Conservation (phyloP, 2,113 vertebrate genomes). For the Triplophysa tibetana region DNA sequence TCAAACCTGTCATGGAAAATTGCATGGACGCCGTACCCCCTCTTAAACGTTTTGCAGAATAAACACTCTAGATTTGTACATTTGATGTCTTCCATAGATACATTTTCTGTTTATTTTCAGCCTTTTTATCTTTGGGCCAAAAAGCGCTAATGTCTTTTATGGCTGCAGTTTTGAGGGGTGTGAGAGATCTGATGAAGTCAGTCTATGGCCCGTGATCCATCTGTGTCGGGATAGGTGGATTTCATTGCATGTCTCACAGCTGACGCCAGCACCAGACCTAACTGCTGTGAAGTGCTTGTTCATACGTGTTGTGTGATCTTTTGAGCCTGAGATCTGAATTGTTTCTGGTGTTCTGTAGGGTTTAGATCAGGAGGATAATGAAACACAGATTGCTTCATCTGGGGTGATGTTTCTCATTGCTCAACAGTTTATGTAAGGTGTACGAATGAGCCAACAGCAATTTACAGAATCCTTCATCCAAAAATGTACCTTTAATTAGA, state of each 20-base stretch:
- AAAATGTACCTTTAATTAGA: too few relatives aligned
- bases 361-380: not conserved
- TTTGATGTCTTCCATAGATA: too few relatives aligned
- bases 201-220: constrained; percentile 75
- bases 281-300: not conserved
- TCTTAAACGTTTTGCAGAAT: too few relatives aligned
- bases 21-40: too few relatives aligned
- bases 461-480: too few relatives aligned
- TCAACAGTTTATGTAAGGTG: not conserved
- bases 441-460: too few relatives aligned
- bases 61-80: too few relatives aligned
- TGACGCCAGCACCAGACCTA: constrained; percentile 41
- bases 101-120: too few relatives aligned
- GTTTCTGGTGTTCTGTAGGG: not conserved
- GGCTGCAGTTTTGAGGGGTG: constrained; percentile 58
- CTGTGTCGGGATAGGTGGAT: constrained; percentile 82
- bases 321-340: not conserved
- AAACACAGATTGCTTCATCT: not conserved
- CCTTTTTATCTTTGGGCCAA: too few relatives aligned
- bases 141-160: too few relatives aligned
- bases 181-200: constrained; percentile 82
- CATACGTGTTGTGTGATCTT: not conserved
- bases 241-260: constrained; percentile 79
- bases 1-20: too few relatives aligned
- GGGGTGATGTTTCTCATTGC: not conserved